phyloP scores from a whole-genome alignment of 2,888 invertebrate genomes.

The Nyleta sp. region DNA sequence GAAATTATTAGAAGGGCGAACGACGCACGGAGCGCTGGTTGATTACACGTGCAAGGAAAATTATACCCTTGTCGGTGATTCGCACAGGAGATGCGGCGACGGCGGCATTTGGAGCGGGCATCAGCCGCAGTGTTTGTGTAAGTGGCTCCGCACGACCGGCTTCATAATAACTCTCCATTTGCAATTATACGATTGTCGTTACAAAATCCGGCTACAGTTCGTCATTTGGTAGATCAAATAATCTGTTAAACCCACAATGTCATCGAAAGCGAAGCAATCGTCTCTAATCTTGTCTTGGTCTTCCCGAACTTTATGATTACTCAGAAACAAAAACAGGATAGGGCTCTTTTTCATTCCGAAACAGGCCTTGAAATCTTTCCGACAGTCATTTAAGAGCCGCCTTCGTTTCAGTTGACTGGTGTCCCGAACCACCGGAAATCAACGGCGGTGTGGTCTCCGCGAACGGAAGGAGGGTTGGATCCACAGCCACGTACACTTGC shows the following conservation, averaged over 20 bases:
- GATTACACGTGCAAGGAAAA: constrained; percentile 92
- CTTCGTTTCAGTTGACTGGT: constrained; percentile 87
- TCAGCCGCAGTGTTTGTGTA: constrained; percentile 90
- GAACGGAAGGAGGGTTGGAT: constrained; percentile 90
- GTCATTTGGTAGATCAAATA: neutral
- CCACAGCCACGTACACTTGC: constrained; percentile 91
- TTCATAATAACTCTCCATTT: constrained; percentile 23
- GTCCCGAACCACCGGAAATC: constrained; percentile 91
- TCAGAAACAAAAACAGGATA: neutral
- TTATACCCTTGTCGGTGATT: constrained; percentile 91
- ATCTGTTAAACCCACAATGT: neutral
- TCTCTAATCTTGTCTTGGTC: too few species aligned
- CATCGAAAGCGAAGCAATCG: constrained; percentile 13
- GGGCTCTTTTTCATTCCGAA: constrained; percentile 8
- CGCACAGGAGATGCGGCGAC: constrained; percentile 88
- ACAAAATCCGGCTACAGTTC: constrained; percentile 3
- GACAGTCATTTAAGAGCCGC: constrained; percentile 26
- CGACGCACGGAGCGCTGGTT: constrained; percentile 91
- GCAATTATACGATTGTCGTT: constrained; percentile 24
- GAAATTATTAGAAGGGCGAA: constrained; percentile 86
- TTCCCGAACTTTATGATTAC: too few species aligned
- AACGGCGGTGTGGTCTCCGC: constrained; percentile 89
- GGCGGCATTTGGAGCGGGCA: constrained; percentile 91
- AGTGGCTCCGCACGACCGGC: constrained; percentile 66
- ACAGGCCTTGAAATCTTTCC: constrained; percentile 18